Evolutionary conservation across 2,888 invertebrate genomes (phyloP).

Genomic region (Parnassius smintheus): DNA sequence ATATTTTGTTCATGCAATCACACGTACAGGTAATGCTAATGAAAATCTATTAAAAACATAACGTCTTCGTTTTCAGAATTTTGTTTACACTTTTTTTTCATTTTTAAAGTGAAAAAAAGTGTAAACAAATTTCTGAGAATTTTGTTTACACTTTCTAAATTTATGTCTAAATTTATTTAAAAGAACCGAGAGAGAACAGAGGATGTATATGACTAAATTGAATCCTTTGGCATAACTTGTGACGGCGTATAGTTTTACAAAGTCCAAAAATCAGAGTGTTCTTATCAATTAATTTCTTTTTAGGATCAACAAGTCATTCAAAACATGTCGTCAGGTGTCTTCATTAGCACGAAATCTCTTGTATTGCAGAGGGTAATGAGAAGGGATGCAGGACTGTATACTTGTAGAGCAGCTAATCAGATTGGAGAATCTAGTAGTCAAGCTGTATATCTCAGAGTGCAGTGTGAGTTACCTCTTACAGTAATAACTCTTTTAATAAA

Average conservation of each 20-base stretch:
- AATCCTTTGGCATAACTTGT: no score
- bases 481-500: no score
- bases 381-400: constrained; percentile 90
- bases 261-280: no score
- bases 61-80: no score
- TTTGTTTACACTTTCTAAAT: no score
- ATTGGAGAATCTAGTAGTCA: constrained; percentile 90
- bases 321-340: constrained; percentile 91
- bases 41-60: no score
- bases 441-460: constrained; percentile 87
- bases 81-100: no score
- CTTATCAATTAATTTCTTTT: neutral
- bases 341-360: constrained; percentile 93
- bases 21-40: no score
- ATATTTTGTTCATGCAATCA: no score
- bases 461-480: constrained; percentile 84
- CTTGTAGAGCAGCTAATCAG: constrained; percentile 90
- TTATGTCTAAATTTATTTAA: no score
- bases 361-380: constrained; percentile 91
- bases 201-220: neutral
- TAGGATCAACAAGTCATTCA: constrained; percentile 89
- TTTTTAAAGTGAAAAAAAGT: neutral
- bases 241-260: no score
- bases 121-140: neutral
- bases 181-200: neutral